These are phyloP conservation scores for Halocynthia aurantium DNA, from an alignment of 23 tunicate genomes.

Conservation along the genomic window DNA sequence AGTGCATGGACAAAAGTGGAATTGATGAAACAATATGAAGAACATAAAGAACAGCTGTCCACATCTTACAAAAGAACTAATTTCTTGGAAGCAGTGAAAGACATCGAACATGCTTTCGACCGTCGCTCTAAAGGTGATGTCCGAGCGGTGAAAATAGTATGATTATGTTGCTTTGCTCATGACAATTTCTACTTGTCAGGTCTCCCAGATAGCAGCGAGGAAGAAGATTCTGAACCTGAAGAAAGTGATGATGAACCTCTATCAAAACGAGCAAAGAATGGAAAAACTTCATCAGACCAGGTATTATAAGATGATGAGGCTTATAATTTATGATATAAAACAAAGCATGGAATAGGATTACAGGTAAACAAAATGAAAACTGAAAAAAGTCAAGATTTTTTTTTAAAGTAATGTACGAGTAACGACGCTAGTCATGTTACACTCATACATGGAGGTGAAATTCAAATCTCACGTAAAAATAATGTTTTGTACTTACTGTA, in stretches of 20 bases:
- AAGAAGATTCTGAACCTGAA: conserved; percentile 35
- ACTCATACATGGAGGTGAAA: too few species aligned
- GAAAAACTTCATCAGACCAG: background rate
- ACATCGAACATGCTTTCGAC: conserved; percentile 55
- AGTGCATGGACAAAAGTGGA: conserved; percentile 94
- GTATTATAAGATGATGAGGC: background rate
- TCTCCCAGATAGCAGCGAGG: conserved; percentile 60
- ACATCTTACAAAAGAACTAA: conserved; percentile 31
- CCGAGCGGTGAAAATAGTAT: background rate
- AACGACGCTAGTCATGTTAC: too few species aligned
- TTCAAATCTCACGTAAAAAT: too few species aligned
- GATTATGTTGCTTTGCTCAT: background rate
- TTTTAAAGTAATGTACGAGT: too few species aligned
- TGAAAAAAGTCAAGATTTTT: too few species aligned
- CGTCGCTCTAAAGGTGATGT: conserved; percentile 38
- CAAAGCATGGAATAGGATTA: too few species aligned
- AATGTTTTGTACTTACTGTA: too few species aligned
- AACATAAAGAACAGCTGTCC: conserved; percentile 44
- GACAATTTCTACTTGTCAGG: conserved; percentile 17
- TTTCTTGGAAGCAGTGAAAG: conserved; percentile 66
- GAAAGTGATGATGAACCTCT: conserved; percentile 65
- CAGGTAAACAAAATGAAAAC: too few species aligned
- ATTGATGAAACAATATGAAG: conserved; percentile 49
- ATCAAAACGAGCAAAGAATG: conserved; percentile 45
- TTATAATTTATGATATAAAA: too few species aligned